phyloP scores from a whole-genome alignment of 2,888 invertebrate genomes.

The Pelosia muscerda region DNA sequence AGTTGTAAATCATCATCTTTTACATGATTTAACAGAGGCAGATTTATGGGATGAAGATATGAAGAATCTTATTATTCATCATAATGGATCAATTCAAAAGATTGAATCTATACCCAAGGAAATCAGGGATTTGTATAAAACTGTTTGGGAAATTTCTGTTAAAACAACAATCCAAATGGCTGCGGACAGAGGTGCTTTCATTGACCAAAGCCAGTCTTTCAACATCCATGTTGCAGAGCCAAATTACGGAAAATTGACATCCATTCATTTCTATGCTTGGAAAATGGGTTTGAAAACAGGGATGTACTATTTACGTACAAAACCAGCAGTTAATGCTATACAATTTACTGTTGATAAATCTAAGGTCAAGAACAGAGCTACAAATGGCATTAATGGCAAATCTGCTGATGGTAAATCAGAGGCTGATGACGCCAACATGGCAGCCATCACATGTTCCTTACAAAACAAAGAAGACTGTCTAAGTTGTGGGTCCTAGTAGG shows the following conservation, averaged over 20 bases:
- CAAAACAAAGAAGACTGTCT: conserved; percentile 95
- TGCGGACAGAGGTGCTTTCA: conserved; percentile 98
- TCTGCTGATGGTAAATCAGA: conserved; percentile 64
- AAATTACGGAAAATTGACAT: conserved; percentile 96
- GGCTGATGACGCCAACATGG: conserved; percentile 86
- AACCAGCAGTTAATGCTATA: conserved; percentile 98
- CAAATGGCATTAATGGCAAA: conserved; percentile 57
- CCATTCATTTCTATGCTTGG: conserved; percentile 99
- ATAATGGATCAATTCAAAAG: conserved; percentile 97
- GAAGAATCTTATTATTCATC: conserved; percentile 97
- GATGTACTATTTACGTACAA: conserved; percentile 99
- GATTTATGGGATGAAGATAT: conserved; percentile 98
- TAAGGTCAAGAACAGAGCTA: conserved; percentile 63
- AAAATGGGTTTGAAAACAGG: conserved; percentile 98
- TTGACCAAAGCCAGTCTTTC: conserved; percentile 99
- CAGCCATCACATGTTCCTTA: conserved; percentile 94
- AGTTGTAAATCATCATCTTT: conserved; percentile 98
- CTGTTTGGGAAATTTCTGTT: conserved; percentile 99
- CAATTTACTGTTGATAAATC: conserved; percentile 98
- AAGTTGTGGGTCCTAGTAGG: conserved; percentile 92
- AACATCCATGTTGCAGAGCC: conserved; percentile 99
- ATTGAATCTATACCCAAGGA: conserved; percentile 94
- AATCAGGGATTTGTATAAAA: conserved; percentile 96
- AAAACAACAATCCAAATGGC: conserved; percentile 98
- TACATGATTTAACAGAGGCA: conserved; percentile 96